phyloP scores from a whole-genome alignment of 2,888 invertebrate genomes.

The Rhagium mordax region DNA sequence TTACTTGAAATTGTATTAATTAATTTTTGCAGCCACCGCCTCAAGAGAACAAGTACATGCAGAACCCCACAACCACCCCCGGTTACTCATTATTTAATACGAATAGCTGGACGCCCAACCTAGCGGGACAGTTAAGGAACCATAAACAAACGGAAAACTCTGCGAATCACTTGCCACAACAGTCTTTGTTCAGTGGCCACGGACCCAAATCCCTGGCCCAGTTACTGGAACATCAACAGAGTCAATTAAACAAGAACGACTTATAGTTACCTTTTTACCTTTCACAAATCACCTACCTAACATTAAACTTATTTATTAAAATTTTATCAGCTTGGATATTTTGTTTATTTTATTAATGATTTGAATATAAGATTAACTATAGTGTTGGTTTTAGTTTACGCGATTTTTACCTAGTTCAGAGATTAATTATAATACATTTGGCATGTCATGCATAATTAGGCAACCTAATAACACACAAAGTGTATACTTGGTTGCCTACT shows the following conservation, averaged over 20 bases:
- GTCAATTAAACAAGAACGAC: conserved; percentile 62
- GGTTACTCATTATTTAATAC: conserved; percentile 69
- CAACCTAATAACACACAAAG: too few species aligned
- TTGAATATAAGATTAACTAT: conserved; percentile 19
- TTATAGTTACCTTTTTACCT: conserved; percentile 28
- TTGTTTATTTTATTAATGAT: conserved; percentile 27
- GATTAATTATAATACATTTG: too few species aligned
- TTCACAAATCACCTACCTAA: conserved; percentile 3
- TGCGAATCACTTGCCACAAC: conserved; percentile 61
- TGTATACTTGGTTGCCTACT: too few species aligned
- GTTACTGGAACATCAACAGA: conserved; percentile 84
- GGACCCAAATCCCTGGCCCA: conserved; percentile 86
- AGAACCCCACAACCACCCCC: conserved; percentile 47
- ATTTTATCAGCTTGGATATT: conserved; percentile 19
- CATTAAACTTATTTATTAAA: conserved; percentile 26
- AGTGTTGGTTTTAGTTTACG: conserved; percentile 1
- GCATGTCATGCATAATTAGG: too few species aligned
- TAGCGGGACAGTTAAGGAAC: conserved; percentile 61
- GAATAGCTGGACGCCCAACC: conserved; percentile 67
- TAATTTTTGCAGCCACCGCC: conserved; percentile 38
- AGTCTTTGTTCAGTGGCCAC: conserved; percentile 81
- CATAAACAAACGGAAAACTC: conserved; percentile 41
- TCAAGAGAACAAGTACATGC: conserved; percentile 40
- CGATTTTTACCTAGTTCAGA: not conserved
- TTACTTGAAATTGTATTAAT: too few species aligned